Evolutionary conservation across 1,140 invertebrate genomes (phyloP).

Genomic region (Steinernema feltiae): DNA sequence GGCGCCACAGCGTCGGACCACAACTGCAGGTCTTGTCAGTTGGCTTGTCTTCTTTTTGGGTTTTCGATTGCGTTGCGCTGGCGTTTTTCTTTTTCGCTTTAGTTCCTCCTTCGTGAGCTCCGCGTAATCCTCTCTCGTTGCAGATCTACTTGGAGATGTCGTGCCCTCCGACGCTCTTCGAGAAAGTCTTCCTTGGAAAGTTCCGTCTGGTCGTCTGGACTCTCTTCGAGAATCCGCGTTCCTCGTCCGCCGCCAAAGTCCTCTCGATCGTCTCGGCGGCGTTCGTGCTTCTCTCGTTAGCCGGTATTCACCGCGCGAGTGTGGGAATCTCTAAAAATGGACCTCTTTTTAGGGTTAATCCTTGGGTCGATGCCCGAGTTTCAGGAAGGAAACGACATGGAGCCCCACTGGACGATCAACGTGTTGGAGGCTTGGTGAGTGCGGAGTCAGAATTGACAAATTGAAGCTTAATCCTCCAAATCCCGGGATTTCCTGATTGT

Average conservation of each 20-base stretch:
- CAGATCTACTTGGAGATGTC: slow-evolving; percentile 38
- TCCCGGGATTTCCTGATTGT: slow-evolving; percentile 17
- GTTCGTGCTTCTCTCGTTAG: slow-evolving; percentile 52
- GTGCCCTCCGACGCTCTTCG: slow-evolving; percentile 43
- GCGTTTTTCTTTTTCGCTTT: no score
- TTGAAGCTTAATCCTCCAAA: neutral
- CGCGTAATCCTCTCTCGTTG: neutral
- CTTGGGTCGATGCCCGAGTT: slow-evolving; percentile 54
- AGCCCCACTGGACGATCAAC: slow-evolving; percentile 41
- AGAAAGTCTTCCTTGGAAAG: slow-evolving; percentile 47
- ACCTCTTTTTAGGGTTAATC: slow-evolving; percentile 43
- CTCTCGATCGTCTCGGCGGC: slow-evolving; percentile 51
- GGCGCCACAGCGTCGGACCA: neutral
- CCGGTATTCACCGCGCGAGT: slow-evolving; percentile 27
- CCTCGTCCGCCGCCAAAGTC: slow-evolving; percentile 49
- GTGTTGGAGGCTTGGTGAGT: slow-evolving; percentile 35
- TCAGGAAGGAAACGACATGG: slow-evolving; percentile 48
- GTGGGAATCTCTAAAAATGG: neutral
- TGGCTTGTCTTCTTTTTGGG: neutral
- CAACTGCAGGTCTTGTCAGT: neutral
- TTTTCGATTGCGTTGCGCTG: neutral
- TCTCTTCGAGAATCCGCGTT: slow-evolving; percentile 54
- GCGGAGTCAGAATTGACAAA: no score
- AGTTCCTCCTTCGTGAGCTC: neutral
- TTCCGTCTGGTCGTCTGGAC: slow-evolving; percentile 39